Base-by-base conservation (phyloP, 2,113 vertebrate species). In the Oxyura jamaicensis region DNA sequence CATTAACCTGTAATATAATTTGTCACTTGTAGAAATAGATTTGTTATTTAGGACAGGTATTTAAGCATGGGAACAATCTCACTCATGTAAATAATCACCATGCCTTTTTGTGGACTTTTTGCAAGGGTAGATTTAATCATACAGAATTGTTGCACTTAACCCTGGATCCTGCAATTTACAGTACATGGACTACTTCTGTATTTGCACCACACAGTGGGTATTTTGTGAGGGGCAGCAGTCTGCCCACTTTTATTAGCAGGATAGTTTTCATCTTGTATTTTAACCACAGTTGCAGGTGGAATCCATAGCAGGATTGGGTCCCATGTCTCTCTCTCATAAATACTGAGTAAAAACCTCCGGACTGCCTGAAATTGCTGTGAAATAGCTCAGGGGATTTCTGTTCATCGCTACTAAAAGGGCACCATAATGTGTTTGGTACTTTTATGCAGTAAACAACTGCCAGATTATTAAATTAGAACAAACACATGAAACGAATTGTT, bases 321-420 rank as follows among this genome's bases (percentile, higher is more conserved):
- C 83, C 41, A 58, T 42, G 88, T 97, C 94, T 91, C 93, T 91
- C 93, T 93, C 94, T 93, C 93, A 41, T 71, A 88, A 95, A 95
- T 96, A 80, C 62, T 19, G 72, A 96, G 83, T 97, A 56, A 72
- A 85, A 96, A 59, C 96, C 96, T 98, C 93, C 11, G 48, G 96
- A 97, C 97, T 96, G 97, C 97, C 98, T 98, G 96, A 97, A 97
- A 96, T 94, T 96, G 97, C 97, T 98, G 91, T 95, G 96, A 97
- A 98, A 97, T 97, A 98, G 98, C 98, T 98, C 98, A 98, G 98
- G 98, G 98, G 97, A 98, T 97, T 98, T 98, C 97, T 97, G 88
- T 97, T 97, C 96, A 95, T 98, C 53, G 96, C 97, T 97, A 97
- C 97, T 98, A 97, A 97, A 98, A 98, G 97, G 98, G 97, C 98